A percentile compares a stretch with the other conserved stretches of the same genome.
These are phyloP conservation scores for Poeciliopsis turneri DNA, from an alignment of 2,797 vertebrate genomes.

Conservation along the genomic window DNA sequence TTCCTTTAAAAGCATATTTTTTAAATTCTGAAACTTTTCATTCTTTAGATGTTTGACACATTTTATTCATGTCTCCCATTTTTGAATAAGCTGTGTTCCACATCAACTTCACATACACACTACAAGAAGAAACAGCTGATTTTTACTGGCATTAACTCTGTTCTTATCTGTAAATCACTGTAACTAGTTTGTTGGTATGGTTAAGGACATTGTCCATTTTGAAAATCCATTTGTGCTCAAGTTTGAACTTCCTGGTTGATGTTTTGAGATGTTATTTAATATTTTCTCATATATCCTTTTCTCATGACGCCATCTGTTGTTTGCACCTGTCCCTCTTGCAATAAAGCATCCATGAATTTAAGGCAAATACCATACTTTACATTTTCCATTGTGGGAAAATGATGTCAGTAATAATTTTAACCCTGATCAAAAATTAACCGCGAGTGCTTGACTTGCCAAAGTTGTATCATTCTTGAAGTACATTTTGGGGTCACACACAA, in stretches of 20 bases:
- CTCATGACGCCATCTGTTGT: background rate
- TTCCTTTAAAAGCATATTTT: background rate
- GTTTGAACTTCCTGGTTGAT: background rate
- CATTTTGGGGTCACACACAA: background rate
- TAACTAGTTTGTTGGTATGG: background rate
- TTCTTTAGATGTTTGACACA: background rate
- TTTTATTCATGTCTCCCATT: background rate
- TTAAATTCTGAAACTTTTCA: background rate
- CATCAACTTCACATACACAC: background rate
- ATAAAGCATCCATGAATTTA: background rate
- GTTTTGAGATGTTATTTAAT: background rate
- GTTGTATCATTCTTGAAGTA: background rate
- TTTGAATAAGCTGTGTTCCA: background rate
- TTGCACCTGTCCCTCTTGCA: background rate
- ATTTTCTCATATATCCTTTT: background rate
- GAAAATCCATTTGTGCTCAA: background rate
- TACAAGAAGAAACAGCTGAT: background rate
- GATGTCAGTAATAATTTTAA: too few species aligned
- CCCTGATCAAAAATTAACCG: too few species aligned
- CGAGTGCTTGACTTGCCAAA: too few species aligned
- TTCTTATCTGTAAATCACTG: background rate
- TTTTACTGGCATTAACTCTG: background rate
- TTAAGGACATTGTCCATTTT: background rate
- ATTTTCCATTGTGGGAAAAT: too few species aligned
- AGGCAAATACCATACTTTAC: too few species aligned